Base-by-base conservation (phyloP, 2,797 vertebrate species). In the Melanitta fusca region DNA sequence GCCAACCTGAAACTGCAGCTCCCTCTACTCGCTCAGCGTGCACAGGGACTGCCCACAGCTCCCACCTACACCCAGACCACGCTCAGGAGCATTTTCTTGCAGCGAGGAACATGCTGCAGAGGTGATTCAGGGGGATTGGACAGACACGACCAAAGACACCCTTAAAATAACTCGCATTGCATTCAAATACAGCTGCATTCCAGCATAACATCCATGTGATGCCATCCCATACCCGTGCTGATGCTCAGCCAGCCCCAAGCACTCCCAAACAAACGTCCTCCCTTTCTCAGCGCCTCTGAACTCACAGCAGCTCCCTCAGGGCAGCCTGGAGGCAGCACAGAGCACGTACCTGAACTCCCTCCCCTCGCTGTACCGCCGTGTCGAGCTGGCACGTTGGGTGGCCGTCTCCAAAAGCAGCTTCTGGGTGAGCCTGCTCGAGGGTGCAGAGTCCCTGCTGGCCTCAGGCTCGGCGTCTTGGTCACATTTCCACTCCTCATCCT, bases 401-500 rank as follows among this genome's bases (percentile, higher is more conserved):
- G 98, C 98, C 0, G 98, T 98, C 97, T 99, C 99, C 98, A 99
- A 97, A 5, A 99, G 98, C 91, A 99, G 98, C 98, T 99, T 99
- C 98, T 99, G 99, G 2, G 99, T 98, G 43, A 99, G 98, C 95
- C 98, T 98, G 96, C 96, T 97, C 72, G 98, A 98, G 22, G 98
- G 98, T 0, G 98, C 96, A 0, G 98, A 97, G 90, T 99, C 99
- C 32, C 97, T 97, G 94, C 97, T 97, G 5, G 96, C 82, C 77
- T 97, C 98, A 13, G 98, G 98, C 61, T 98, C 98, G 0, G 94
- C 83, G 57, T 98, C 99, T 62, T 97, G 98, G 93, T 99, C 99
- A 66, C 99, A 99, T 83, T 98, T 98, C 99, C 99, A 99, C 77
- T 99, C 99, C 97, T 99, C 99, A 0, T 99, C 98, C 96, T 99